Base-by-base conservation (phyloP, 2,888 invertebrate genomes). In the Troides helena region DNA sequence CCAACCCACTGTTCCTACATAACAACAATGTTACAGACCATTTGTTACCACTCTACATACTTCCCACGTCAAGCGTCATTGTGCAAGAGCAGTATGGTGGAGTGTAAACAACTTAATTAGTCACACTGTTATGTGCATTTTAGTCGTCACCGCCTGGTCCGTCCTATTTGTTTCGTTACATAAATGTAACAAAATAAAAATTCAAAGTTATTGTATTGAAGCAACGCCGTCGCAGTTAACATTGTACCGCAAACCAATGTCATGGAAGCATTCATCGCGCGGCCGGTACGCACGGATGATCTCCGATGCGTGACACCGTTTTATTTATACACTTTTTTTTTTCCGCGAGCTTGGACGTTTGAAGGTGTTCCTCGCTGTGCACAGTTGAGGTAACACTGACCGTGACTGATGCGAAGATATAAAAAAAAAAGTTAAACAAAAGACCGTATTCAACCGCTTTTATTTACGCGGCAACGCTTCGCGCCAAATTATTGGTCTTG, bases 211-310 rank as follows among this genome's bases (percentile, higher is more conserved):
- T 64, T 72, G 71, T 71, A 65, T 61, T 67, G 70, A 71, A 72
- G 69, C 73, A 73, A 74, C 72, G 75, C 71, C 68, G 72, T 61
- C 72, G 69, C 75, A 77, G 75, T 75, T 74, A 70, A 53, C 71
- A 70, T 73, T 74, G 76, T 77, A 75, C 77, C 76, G 72, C 76
- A 74, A 70, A 73, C 71, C 86, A 86, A 86, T 86, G 86, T 86
- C 87, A 86, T 78, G 82, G 82, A 76, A 77, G 77, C 80, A 82
- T 85, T 86, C 82, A 83, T 77, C 70, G 78, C 71, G 76, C 70
- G 73, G 78, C 71, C 76, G 74, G 74, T 71, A 61, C 61, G 77
- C 79, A 80, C 78, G 79, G 77, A 76, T 74, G 74, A 72, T 67
- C 77, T 77, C 53, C 77, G 78, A 77, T 79, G 80, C 84, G 81